Evolutionary conservation across 1,140 invertebrate genomes (phyloP).

Genomic region (Radopholus similis): DNA sequence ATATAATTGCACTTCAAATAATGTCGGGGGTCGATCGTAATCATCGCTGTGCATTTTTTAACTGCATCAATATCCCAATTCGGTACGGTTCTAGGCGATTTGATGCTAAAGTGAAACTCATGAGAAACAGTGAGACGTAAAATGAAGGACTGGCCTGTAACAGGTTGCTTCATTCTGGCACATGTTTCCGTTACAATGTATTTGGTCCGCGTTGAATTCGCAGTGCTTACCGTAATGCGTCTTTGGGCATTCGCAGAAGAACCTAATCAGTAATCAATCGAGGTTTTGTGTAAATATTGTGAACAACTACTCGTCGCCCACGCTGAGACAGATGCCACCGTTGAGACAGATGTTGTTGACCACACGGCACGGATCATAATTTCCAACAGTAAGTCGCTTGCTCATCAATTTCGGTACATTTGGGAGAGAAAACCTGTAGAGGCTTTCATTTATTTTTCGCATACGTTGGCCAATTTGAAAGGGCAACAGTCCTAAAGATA

Average conservation of each 20-base stretch:
- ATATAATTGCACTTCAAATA: neutral
- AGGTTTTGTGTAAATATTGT: neutral
- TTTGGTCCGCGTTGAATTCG: slow-evolving; percentile 34
- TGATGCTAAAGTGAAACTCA: slow-evolving; percentile 5
- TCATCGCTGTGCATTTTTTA: neutral
- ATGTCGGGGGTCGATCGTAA: neutral
- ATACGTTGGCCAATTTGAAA: too few species aligned
- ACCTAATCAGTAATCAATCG: slow-evolving; percentile 17
- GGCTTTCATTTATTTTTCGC: too few species aligned
- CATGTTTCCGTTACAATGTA: slow-evolving; percentile 18
- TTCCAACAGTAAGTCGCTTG: too few species aligned
- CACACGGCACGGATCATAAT: slow-evolving; percentile 9
- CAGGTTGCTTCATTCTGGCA: slow-evolving; percentile 37
- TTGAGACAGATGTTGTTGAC: slow-evolving; percentile 16
- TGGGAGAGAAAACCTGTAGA: too few species aligned
- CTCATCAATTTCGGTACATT: too few species aligned
- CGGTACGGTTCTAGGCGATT: neutral
- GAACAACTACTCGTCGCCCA: neutral
- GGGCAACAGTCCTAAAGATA: too few species aligned
- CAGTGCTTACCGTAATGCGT: slow-evolving; percentile 34
- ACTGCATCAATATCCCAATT: neutral
- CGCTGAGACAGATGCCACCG: neutral
- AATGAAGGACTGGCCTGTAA: slow-evolving; percentile 24
- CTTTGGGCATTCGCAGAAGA: slow-evolving; percentile 28
- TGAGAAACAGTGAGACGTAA: neutral